These are phyloP conservation scores for Lithobius niger DNA, from an alignment of 1,140 invertebrate genomes.

Conservation along the genomic window DNA sequence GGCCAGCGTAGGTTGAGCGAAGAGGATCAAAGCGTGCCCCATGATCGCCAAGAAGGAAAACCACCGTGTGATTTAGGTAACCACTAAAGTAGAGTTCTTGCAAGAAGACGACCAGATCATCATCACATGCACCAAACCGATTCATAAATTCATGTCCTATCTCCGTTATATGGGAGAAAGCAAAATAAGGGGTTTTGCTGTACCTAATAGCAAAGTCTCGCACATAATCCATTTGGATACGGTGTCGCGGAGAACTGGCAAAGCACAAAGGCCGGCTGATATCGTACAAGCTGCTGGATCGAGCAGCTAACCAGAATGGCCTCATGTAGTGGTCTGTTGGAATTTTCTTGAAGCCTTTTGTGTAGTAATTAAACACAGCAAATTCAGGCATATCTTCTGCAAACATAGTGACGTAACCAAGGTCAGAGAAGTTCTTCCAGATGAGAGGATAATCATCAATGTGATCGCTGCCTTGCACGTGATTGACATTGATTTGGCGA, in stretches of 20 bases:
- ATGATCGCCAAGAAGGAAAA: constrained; percentile 32
- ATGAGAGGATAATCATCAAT: constrained; percentile 37
- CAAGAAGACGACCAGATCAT: constrained; percentile 25
- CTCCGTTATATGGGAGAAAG: constrained; percentile 28
- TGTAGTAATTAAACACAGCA: constrained; percentile 36
- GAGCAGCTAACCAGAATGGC: constrained; percentile 22
- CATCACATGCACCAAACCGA: constrained; percentile 26
- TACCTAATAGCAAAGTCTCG: constrained; percentile 18
- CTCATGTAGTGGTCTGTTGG: constrained; percentile 37
- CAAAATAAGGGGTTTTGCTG: constrained; percentile 21
- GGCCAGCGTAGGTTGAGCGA: constrained; percentile 27
- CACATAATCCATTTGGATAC: constrained; percentile 13
- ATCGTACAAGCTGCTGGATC: constrained; percentile 11
- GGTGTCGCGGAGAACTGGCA: constrained; percentile 10
- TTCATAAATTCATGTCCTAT: constrained; percentile 29
- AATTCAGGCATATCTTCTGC: constrained; percentile 37
- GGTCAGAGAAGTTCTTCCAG: constrained; percentile 35
- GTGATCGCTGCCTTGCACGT: constrained; percentile 18
- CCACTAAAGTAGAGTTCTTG: constrained; percentile 19
- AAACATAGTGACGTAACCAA: constrained; percentile 36
- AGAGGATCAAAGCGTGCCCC: constrained; percentile 29
- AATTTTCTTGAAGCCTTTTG: constrained; percentile 31
- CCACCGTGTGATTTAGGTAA: constrained; percentile 19
- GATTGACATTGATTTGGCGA: neutral
- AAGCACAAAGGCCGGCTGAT: constrained; percentile 20